Conservation (phyloP, 2,888 invertebrate genomes). For the Odontomyia ornata region DNA sequence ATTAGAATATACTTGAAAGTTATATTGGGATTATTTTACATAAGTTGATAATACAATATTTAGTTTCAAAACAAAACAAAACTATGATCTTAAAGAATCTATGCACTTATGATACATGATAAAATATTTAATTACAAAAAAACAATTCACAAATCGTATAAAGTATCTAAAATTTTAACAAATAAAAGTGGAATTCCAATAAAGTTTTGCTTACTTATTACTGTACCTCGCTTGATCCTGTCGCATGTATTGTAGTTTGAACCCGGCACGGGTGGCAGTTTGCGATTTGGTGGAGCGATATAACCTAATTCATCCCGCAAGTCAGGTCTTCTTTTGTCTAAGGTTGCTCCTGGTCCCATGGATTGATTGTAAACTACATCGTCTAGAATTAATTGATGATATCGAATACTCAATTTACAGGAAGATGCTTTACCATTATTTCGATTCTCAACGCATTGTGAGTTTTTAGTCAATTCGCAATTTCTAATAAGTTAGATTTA, state of each 20-base stretch:
- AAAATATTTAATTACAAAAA: too few relatives aligned
- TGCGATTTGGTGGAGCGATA: conserved; percentile 92
- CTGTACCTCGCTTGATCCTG: conserved; percentile 91
- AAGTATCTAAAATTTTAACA: conserved; percentile 50
- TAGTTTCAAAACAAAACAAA: too few relatives aligned
- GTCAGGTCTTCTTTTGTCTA: conserved; percentile 85
- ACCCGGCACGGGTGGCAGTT: conserved; percentile 90
- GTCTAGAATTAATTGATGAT: conserved; percentile 71
- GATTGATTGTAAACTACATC: conserved; percentile 92
- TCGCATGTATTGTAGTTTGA: conserved; percentile 95
- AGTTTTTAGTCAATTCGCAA: background rate
- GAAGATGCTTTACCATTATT: conserved; percentile 63
- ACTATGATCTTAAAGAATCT: too few relatives aligned
- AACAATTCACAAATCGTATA: too few relatives aligned
- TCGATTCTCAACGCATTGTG: conserved; percentile 3
- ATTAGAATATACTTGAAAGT: too few relatives aligned
- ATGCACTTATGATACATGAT: too few relatives aligned
- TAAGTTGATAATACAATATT: too few relatives aligned
- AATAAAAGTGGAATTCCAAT: conserved; percentile 53
- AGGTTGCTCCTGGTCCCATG: conserved; percentile 75
- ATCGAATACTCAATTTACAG: conserved; percentile 61
- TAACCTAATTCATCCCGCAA: conserved; percentile 90
- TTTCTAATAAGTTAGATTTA: background rate
- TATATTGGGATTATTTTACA: too few relatives aligned
- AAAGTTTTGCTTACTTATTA: conserved; percentile 78